These are phyloP conservation scores for Lycocerus yunnanus DNA, from an alignment of 2,888 invertebrate genomes.

Conservation along the genomic window DNA sequence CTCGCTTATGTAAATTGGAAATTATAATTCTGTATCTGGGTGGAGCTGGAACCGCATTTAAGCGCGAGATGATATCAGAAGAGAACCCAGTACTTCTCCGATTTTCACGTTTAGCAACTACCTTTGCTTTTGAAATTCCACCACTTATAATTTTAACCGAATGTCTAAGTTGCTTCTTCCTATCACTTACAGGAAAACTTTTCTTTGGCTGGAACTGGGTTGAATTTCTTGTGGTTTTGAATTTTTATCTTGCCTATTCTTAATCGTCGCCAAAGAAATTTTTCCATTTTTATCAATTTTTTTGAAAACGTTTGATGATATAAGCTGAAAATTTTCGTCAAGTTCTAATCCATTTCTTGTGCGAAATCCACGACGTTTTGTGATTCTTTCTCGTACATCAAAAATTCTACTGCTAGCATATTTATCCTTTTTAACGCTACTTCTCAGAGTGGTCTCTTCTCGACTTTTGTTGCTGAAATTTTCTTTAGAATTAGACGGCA, in stretches of 20 bases:
- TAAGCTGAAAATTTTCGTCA: background rate
- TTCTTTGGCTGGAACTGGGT: accelerated
- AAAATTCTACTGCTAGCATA: background rate
- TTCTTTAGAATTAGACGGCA: background rate
- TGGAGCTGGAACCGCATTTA: background rate
- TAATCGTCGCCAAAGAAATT: background rate
- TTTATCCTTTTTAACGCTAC: background rate
- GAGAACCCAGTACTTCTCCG: background rate
- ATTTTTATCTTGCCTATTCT: background rate
- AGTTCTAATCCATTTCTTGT: background rate
- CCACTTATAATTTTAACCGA: too few species aligned
- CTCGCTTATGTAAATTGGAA: background rate
- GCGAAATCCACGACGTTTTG: background rate
- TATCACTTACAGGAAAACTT: background rate
- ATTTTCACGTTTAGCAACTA: background rate
- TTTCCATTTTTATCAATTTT: background rate
- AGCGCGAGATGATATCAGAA: background rate
- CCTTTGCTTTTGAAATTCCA: background rate
- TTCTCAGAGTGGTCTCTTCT: background rate
- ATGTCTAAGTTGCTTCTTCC: background rate
- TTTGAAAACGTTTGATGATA: background rate
- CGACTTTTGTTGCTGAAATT: background rate
- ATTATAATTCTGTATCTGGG: background rate
- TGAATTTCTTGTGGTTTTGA: background rate
- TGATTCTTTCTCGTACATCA: background rate